phyloP scores from a whole-genome alignment of 2,888 invertebrate species.

The Griposia aprilina region DNA sequence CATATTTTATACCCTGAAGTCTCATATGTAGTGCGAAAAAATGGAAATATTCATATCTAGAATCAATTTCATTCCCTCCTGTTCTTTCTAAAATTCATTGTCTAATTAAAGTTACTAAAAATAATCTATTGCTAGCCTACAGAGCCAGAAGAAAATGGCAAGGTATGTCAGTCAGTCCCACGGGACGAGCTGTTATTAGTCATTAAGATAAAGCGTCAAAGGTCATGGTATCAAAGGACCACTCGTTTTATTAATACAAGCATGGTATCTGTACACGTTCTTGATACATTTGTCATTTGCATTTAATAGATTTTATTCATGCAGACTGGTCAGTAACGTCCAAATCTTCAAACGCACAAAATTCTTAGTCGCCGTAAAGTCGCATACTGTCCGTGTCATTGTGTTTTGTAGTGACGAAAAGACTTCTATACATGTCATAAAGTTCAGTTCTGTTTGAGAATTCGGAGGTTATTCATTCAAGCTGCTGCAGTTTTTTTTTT shows the following conservation, averaged over 20 bases:
- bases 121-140: not conserved
- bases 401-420: not conserved
- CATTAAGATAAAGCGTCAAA: slow-evolving; percentile 57
- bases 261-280: slow-evolving; percentile 7
- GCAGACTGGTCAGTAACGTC: not conserved
- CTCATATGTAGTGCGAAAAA: not conserved
- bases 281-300: slow-evolving; percentile 13
- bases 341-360: not conserved
- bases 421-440: not conserved
- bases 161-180: slow-evolving; percentile 20
- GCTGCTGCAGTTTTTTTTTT: not conserved
- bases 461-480: not conserved
- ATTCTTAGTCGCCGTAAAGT: not conserved
- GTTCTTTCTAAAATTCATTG: not conserved
- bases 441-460: not conserved
- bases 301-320: slow-evolving; percentile 4
- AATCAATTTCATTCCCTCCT: not conserved
- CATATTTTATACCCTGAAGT: not conserved
- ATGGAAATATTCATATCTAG: not conserved
- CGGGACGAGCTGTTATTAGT: slow-evolving; percentile 42
- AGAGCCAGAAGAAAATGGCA: not conserved
- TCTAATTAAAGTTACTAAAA: not conserved
- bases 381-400: not conserved
- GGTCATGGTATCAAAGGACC: slow-evolving; percentile 44
- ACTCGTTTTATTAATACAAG: slow-evolving; percentile 39